These are phyloP conservation scores for Microcebus murinus DNA, from an alignment of 2,113 vertebrate genomes.

Conservation along the genomic window DNA sequence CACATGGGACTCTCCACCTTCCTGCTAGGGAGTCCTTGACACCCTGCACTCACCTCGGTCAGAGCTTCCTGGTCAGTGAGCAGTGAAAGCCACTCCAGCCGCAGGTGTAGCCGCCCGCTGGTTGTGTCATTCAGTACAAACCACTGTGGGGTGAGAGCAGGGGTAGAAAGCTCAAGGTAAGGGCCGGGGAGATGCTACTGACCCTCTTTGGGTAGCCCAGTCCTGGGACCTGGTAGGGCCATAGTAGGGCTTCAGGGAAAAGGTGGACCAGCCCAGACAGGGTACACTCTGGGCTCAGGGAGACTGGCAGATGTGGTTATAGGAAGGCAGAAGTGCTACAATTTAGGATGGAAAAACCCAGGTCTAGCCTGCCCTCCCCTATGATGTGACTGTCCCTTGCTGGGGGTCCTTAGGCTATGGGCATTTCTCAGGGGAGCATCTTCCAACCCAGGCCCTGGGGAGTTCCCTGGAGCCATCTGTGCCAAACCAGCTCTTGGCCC, in stretches of 20 bases:
- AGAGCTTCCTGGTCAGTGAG: constrained; percentile 83
- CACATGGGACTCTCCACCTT: neutral
- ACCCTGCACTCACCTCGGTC: constrained; percentile 79
- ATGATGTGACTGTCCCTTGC: neutral
- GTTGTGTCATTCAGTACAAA: constrained; percentile 88
- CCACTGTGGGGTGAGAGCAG: constrained; percentile 87
- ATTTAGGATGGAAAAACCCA: neutral
- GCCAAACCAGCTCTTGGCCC: neutral
- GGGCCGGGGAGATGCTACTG: neutral
- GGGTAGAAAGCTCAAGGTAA: neutral
- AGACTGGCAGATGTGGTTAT: neutral
- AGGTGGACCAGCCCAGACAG: neutral
- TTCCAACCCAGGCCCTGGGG: neutral
- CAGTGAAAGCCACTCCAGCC: constrained; percentile 95
- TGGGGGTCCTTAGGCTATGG: neutral
- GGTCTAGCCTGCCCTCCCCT: neutral
- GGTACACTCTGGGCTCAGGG: neutral
- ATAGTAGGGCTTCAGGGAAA: neutral
- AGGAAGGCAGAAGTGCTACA: neutral
- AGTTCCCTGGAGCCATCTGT: neutral
- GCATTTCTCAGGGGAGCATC: neutral
- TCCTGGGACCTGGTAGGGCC: neutral
- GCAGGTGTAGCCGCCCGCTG: constrained; percentile 90
- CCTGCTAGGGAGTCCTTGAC: neutral
- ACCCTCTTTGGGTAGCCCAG: neutral